Evolutionary conservation across 2,888 invertebrate genomes (phyloP), one percentile per base, ranked within the genome.

Genomic region (Perithous albicinctus): DNA sequence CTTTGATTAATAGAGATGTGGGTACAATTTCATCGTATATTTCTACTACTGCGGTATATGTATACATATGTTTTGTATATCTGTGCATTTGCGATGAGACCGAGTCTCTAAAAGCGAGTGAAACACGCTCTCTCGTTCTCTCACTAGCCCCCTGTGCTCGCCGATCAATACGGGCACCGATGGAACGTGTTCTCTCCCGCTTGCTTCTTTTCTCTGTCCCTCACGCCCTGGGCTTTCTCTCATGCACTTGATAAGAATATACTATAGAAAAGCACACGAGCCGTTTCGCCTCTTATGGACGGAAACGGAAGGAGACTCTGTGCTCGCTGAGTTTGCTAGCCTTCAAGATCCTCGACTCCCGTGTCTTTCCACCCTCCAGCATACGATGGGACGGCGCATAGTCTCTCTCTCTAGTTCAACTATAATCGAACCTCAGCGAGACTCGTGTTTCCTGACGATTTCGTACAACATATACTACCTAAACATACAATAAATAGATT

Each of bases 111-210:
- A 70, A 70, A 70, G 41, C 41, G 20, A 54, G 29, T 43, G 41
- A 72, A 72, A 32, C 72, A 43, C 43, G 59, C 56, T 56, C 59
- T 41, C 32, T 70, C 56, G 54, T 72, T 72, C 46, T 72, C 59
- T 59, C 56, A 56, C 43, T 32, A 43, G 59, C 43, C 15, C 41
- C 64, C 38, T 63, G 66, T 66, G 75, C 75, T 67, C 67, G 46
- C 43, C 66, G 75, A 76, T 76, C 75, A 76, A 76, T 76, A 76
- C 75, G 59, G 35, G 75, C 23, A 18, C 75, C 75, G 75, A 76
- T 76, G 75, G 59, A 59, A 67, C 29, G 43, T 56, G 41, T 43
- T 74, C 64, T 54, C 54, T 38, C 64, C 26, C 26, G 23, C 54
- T 51, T 54, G 12, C 46, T 66, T 29, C 51, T 64, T 51, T 64